phyloP scores from a whole-genome alignment of 2,113 vertebrate genomes.

The Cynoglossus semilaevis region DNA sequence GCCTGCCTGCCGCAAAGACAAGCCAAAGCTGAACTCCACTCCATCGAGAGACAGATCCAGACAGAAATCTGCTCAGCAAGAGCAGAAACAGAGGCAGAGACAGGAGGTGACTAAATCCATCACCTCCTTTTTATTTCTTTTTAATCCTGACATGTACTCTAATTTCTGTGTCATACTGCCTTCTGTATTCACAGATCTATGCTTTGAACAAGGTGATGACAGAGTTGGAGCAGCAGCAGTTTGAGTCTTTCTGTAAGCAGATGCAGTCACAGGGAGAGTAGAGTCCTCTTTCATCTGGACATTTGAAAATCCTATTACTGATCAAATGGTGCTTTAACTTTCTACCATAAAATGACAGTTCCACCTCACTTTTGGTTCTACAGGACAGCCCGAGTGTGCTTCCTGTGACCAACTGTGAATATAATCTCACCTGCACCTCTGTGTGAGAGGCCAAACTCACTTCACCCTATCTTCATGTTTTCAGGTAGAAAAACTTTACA shows the following conservation, averaged over 20 bases:
- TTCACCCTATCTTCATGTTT: too few species aligned
- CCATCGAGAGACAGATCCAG: conserved; percentile 84
- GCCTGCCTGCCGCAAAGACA: conserved; percentile 81
- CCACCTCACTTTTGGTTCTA: neutral
- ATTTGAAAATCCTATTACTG: neutral
- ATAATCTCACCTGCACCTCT: too few species aligned
- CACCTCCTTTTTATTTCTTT: neutral
- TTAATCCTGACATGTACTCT: neutral
- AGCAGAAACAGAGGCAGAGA: conserved; percentile 91
- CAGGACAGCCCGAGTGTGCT: neutral
- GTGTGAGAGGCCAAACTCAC: too few species aligned
- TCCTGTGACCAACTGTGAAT: neutral
- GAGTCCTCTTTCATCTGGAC: conserved; percentile 35
- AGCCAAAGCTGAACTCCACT: conserved; percentile 82
- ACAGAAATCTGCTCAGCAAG: conserved; percentile 89
- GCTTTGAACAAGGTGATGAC: conserved; percentile 98
- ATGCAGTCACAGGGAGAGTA: conserved; percentile 88
- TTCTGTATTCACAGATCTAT: conserved; percentile 80
- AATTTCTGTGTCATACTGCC: neutral
- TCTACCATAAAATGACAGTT: neutral
- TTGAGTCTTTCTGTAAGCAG: conserved; percentile 94
- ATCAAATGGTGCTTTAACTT: neutral
- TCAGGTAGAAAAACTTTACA: too few species aligned
- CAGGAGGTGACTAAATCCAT: conserved; percentile 78
- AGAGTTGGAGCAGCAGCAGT: conserved; percentile 95